Percentiles rank a stretch among this genome's conserved stretches.
Conservation (phyloP, 2,113 vertebrate genomes). For the Neodon shergylaensis region DNA sequence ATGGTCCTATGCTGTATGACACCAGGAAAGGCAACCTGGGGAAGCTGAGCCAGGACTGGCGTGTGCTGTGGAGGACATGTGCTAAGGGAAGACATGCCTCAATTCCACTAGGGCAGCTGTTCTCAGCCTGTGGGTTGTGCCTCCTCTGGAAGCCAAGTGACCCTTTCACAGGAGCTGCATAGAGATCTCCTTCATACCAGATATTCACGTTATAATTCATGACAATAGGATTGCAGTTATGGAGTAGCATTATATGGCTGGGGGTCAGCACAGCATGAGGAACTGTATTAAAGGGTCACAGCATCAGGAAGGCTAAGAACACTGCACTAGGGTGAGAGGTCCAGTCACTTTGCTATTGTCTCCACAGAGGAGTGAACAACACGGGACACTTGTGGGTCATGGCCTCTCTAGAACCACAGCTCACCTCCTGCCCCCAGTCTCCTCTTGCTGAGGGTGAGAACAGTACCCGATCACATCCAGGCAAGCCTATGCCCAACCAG, state of each 20-base stretch:
- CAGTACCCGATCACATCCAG: background rate
- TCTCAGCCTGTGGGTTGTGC: background rate
- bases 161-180: background rate
- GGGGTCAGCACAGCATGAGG: background rate
- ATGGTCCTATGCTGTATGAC: background rate
- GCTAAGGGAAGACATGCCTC: background rate
- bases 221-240: background rate
- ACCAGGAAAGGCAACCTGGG: background rate
- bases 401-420: background rate
- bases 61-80: background rate
- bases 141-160: background rate
- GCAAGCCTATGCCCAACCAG: background rate
- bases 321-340: background rate
- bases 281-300: background rate
- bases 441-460: background rate
- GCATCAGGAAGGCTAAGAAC: background rate
- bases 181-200: background rate
- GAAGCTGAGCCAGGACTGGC: background rate
- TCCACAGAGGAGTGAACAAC: background rate
- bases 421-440: background rate
- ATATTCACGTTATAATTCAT: background rate
- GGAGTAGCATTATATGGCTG: background rate
- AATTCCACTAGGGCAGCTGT: background rate
- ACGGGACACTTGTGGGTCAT: rapidly evolving
- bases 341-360: background rate